Percentiles rank a stretch among this genome's conserved stretches.
Conservation (phyloP, 2,888 invertebrate genomes). For the Selenia dentaria region DNA sequence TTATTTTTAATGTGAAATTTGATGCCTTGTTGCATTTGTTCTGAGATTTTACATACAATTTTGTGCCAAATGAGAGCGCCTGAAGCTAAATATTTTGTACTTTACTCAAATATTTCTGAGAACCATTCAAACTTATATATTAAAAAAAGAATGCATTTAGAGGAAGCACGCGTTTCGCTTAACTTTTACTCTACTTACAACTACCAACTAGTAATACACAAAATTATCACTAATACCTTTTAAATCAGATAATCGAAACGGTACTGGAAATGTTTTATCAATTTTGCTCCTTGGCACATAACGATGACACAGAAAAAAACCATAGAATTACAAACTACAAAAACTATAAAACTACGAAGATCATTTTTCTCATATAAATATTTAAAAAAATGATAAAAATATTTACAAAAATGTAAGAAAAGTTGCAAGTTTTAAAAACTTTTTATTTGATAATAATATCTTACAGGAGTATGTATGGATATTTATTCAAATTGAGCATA, state of each 20-base stretch:
- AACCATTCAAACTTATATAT: conserved; percentile 27
- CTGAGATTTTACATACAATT: conserved; percentile 10
- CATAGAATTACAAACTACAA: conserved; percentile 51
- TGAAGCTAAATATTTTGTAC: conserved; percentile 48
- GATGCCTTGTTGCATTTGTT: conserved; percentile 43
- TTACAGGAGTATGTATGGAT: conserved; percentile 41
- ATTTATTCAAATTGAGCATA: conserved; percentile 55
- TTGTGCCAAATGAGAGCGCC: conserved; percentile 34
- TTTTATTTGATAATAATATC: conserved; percentile 23
- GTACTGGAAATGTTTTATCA: conserved; percentile 38
- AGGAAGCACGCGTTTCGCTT: conserved; percentile 77
- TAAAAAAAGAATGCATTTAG: conserved; percentile 41
- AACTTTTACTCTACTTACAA: conserved; percentile 54
- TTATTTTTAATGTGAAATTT: conserved; percentile 8
- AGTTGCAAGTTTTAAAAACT: conserved; percentile 20
- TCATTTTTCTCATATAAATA: conserved; percentile 70
- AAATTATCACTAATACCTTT: conserved; percentile 47
- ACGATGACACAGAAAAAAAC: conserved; percentile 68
- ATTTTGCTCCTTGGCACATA: conserved; percentile 76
- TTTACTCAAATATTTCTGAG: conserved; percentile 34
- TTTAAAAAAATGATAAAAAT: conserved; percentile 40
- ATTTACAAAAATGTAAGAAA: conserved; percentile 47
- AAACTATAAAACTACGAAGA: conserved; percentile 70
- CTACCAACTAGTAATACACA: conserved; percentile 64
- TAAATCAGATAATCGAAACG: conserved; percentile 40